Conservation (phyloP, 2,888 invertebrate genomes). For the Arrhopalites spinosus region DNA sequence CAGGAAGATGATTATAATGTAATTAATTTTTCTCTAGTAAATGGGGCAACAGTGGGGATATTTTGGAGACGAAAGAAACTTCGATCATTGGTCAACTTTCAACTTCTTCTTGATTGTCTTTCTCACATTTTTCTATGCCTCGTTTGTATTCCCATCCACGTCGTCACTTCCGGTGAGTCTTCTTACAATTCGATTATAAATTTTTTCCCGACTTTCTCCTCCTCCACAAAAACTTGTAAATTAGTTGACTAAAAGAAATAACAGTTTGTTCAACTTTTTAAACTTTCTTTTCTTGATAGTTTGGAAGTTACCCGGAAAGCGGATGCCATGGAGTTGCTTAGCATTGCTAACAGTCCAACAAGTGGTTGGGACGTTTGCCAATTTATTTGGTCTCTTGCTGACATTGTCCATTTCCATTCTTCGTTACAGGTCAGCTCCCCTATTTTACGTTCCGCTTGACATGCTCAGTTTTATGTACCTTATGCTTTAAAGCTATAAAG, state of each 20-base stretch:
- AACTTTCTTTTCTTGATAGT: constrained; percentile 10
- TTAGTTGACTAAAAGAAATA: too few relatives aligned
- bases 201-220: neutral
- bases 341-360: constrained; percentile 44
- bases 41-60: constrained; percentile 53
- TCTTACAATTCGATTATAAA: neutral
- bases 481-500: neutral
- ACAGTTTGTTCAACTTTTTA: too few relatives aligned
- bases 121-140: constrained; percentile 53
- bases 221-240: neutral
- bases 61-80: constrained; percentile 54
- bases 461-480: neutral
- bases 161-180: constrained; percentile 47
- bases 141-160: constrained; percentile 52
- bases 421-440: constrained; percentile 50
- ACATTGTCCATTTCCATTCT: constrained; percentile 53
- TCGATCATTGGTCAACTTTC: constrained; percentile 54
- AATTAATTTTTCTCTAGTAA: constrained; percentile 46
- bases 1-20: too few relatives aligned
- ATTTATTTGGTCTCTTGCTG: constrained; percentile 51
- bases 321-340: neutral
- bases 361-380: constrained; percentile 52
- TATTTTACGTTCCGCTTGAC: neutral
- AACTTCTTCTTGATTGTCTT: constrained; percentile 54
- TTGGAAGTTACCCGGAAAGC: constrained; percentile 13